Percentiles rank a stretch among this genome's conserved stretches.
Conservation (phyloP, 37 sponge, comb jelly and placozoan genomes). For the Beroe forskalii region DNA sequence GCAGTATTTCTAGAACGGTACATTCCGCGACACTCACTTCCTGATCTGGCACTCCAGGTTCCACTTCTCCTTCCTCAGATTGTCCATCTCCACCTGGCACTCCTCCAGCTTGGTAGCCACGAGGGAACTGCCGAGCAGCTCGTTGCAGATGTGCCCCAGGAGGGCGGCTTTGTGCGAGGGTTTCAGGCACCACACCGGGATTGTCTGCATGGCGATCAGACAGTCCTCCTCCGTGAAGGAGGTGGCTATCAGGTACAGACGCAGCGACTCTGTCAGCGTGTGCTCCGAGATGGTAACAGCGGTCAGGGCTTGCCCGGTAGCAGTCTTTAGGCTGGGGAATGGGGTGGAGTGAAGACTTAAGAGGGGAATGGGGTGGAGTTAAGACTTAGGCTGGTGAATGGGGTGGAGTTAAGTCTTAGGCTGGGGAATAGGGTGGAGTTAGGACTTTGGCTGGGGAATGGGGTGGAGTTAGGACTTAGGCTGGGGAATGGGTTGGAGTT, state of each 20-base stretch:
- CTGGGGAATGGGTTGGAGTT: too few relatives aligned
- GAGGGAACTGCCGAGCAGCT: slow-evolving; percentile 33
- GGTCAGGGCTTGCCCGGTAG: slow-evolving; percentile 9
- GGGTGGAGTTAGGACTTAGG: too few relatives aligned
- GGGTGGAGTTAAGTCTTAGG: too few relatives aligned
- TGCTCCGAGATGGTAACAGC: slow-evolving; percentile 1
- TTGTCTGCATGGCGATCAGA: slow-evolving; percentile 43
- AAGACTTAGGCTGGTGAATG: too few relatives aligned
- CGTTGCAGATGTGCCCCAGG: slow-evolving; percentile 52
- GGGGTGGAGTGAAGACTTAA: too few relatives aligned
- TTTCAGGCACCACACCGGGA: slow-evolving; percentile 29
- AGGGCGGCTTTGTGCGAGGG: slow-evolving; percentile 51
- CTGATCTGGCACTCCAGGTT: slow-evolving; percentile 63
- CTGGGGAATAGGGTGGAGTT: too few relatives aligned
- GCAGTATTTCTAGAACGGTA: too few relatives aligned
- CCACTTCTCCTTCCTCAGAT: slow-evolving; percentile 66
- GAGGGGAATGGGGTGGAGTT: too few relatives aligned
- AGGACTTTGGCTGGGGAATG: too few relatives aligned
- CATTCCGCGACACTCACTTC: slow-evolving; percentile 31
- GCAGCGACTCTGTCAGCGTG: background rate
- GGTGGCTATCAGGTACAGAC: slow-evolving; percentile 28
- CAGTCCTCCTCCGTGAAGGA: slow-evolving; percentile 5
- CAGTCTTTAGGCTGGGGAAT: background rate
- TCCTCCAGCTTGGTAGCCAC: slow-evolving; percentile 35
- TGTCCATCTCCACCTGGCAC: background rate